These are phyloP conservation scores for Ia io DNA, from an alignment of 2,113 vertebrate genomes.

Conservation along the genomic window DNA sequence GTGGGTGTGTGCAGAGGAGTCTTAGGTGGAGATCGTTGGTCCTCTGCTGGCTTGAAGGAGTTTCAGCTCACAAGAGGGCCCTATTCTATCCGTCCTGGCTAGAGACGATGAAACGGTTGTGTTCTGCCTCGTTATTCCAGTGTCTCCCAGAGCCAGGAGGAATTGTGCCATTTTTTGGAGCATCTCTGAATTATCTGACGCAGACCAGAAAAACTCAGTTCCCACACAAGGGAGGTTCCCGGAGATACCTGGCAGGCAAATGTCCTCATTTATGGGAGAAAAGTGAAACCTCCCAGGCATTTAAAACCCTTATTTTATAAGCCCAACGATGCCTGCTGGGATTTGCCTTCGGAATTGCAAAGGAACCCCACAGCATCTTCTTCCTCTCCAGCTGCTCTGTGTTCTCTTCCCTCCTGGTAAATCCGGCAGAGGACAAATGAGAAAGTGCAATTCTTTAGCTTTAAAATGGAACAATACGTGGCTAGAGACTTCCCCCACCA, in stretches of 20 bases:
- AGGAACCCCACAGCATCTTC: background rate
- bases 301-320: background rate
- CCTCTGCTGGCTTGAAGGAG: background rate
- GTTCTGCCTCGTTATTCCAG: background rate
- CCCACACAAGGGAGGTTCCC: background rate
- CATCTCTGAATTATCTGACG: background rate
- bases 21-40: background rate
- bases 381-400: background rate
- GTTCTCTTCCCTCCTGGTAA: background rate
- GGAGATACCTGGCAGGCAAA: background rate
- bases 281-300: background rate
- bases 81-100: background rate
- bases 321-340: background rate
- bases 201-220: background rate
- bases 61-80: background rate
- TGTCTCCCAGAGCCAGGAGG: background rate
- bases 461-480: background rate
- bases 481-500: background rate
- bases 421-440: background rate
- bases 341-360: background rate
- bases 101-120: rapidly evolving
- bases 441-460: background rate
- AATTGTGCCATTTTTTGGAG: background rate
- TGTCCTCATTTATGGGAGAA: background rate
- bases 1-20: rapidly evolving